Evolutionary conservation across 2,888 invertebrate species (phyloP), one percentile per base, ranked within the genome.

Genomic region (Lepidocyrtinus sp.): DNA sequence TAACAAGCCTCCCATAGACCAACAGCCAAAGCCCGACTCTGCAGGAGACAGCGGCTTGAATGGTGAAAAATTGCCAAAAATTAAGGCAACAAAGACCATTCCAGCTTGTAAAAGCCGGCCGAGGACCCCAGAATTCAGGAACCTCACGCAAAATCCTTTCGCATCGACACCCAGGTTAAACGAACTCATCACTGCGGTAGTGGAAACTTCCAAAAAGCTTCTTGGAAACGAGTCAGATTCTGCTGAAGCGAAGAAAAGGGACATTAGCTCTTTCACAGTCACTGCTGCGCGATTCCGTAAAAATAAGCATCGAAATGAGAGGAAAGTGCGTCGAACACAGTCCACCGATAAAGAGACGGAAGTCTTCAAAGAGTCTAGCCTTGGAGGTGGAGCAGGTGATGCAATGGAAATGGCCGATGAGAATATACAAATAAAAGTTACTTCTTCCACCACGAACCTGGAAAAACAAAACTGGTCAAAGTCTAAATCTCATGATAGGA

Each of bases 171-270:
- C 79, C 5, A 25, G 79, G 15, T 2, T 79, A 15, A 79, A 74
- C 17, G 79, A 73, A 25, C 25, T 79, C 1, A 69, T 79, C 36
- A 50, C 27, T 17, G 79, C 79, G 0, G 78, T 78, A 2, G 78
- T 78, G n/a, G 78, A 78, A 73, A 68, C 78, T 0, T 78, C 78
- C 0, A 78, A 78, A 21, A 59, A 73, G 25, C 55, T 78, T 17
- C 19, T 77, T 3, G 77, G 77, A 17, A 50, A 27, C 5, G 71
- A 63, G 3, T 55, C 55, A 27, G 72, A 36, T 5, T 12, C 36
- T 12, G 36, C 36, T 12, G 36, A 5, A 9, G 12, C 36, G 36
- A 46, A 5, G 67, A 55, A 22, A 3, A n/a, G 9, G 65, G 36
- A 27, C 24, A 36, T 36, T 25, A 1, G 63, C 62, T 5, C 17